phyloP scores from a whole-genome alignment of 2,888 invertebrate species.

The Lymantria dispar region DNA sequence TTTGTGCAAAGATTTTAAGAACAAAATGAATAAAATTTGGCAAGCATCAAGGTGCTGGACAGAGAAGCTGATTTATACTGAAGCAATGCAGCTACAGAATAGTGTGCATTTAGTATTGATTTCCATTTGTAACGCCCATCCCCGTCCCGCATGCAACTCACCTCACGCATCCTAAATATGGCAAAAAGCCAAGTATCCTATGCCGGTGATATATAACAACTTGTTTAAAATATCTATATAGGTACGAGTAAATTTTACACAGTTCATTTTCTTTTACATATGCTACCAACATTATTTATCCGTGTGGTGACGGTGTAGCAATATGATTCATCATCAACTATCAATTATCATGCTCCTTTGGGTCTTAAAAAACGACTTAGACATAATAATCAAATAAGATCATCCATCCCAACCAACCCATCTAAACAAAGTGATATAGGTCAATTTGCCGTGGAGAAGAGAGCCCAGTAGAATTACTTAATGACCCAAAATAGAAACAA shows the following conservation, averaged over 20 bases:
- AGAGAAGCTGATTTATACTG: conserved; percentile 78
- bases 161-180: conserved; percentile 73
- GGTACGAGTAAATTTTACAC: conserved; percentile 23
- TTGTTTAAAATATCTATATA: conserved; percentile 29
- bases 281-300: no score
- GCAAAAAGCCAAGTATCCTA: conserved; percentile 68
- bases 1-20: no score
- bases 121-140: conserved; percentile 74
- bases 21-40: conserved; percentile 55
- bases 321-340: no score
- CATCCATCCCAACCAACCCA: no score
- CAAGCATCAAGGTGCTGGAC: conserved; percentile 65
- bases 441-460: no score
- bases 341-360: no score
- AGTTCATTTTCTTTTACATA: conserved; percentile 24
- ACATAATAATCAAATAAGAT: no score
- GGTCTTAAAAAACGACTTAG: no score
- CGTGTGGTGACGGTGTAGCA: no score
- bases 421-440: no score
- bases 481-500: no score
- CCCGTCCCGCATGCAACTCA: conserved; percentile 56
- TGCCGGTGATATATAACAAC: conserved; percentile 24
- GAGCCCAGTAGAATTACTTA: no score
- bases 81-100: conserved; percentile 80
- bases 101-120: conserved; percentile 83